phyloP scores from a whole-genome alignment of 2,888 invertebrate genomes.

The Euzetes globulus region DNA sequence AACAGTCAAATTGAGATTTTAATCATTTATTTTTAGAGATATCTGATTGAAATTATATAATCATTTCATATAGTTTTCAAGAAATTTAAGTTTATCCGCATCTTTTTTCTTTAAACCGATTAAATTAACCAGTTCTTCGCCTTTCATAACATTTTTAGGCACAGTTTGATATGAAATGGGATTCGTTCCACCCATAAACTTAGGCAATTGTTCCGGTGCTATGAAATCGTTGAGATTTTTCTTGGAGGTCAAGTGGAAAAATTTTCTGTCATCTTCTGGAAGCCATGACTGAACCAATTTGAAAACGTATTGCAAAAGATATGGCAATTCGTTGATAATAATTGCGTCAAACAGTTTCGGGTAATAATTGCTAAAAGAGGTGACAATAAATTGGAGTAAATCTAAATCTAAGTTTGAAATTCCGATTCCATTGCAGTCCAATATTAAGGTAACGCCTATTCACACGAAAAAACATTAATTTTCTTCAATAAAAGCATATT shows the following conservation, averaged over 20 bases:
- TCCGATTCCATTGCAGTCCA: constrained; percentile 30
- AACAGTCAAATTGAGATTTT: neutral
- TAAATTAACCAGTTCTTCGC: constrained; percentile 7
- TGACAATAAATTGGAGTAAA: constrained; percentile 33
- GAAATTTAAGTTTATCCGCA: constrained; percentile 18
- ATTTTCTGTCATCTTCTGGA: constrained; percentile 34
- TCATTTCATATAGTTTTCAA: constrained; percentile 26
- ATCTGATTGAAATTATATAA: neutral
- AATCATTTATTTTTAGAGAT: neutral
- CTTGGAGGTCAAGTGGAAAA: constrained; percentile 31
- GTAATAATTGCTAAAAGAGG: constrained; percentile 32
- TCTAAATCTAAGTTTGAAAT: constrained; percentile 29
- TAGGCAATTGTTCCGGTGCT: constrained; percentile 12
- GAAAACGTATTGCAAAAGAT: constrained; percentile 30
- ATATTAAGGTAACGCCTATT: constrained; percentile 30
- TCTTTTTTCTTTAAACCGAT: constrained; percentile 15
- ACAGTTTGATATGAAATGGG: neutral
- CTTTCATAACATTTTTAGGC: constrained; percentile 20
- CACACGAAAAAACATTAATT: neutral
- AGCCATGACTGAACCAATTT: constrained; percentile 35
- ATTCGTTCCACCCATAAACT: constrained; percentile 26
- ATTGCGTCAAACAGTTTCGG: constrained; percentile 35
- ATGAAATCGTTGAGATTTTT: constrained; percentile 28
- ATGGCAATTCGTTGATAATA: constrained; percentile 32
- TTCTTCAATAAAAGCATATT: neutral